Evolutionary conservation across 2,797 vertebrate species (phyloP).

Genomic region (Acanthiza pusilla): DNA sequence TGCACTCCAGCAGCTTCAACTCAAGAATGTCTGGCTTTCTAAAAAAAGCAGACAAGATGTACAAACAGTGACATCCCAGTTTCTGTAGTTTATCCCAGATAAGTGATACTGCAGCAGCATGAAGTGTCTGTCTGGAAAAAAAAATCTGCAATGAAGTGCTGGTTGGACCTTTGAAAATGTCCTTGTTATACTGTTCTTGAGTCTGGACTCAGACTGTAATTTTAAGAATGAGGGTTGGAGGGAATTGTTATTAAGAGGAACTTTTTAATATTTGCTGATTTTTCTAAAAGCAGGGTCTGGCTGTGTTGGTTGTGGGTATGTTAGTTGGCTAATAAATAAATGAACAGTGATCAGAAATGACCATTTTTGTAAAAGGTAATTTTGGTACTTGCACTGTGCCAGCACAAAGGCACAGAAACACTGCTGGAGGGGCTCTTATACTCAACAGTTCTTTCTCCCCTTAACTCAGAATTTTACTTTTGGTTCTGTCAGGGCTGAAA

Average conservation of each 20-base stretch:
- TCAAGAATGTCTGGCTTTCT: background rate
- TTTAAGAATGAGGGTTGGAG: background rate
- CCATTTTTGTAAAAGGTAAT: background rate
- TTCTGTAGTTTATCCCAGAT: background rate
- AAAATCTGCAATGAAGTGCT: background rate
- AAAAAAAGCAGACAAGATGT: background rate
- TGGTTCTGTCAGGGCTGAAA: background rate
- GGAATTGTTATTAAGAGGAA: background rate
- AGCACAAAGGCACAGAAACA: background rate
- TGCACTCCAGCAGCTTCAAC: background rate
- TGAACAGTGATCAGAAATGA: background rate
- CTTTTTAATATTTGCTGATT: slow-evolving; percentile 22
- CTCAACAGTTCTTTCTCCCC: background rate
- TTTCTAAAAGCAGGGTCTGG: slow-evolving; percentile 22
- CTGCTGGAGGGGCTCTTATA: background rate
- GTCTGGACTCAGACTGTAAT: background rate
- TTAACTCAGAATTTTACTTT: background rate
- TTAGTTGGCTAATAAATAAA: slow-evolving; percentile 16
- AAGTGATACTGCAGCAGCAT: background rate
- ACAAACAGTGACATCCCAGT: background rate
- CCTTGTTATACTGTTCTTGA: background rate
- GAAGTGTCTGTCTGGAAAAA: background rate
- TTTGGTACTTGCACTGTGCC: background rate
- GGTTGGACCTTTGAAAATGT: background rate
- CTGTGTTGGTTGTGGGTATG: background rate